Conservation (phyloP, 2,888 invertebrate species). For the Pyralis farinalis region DNA sequence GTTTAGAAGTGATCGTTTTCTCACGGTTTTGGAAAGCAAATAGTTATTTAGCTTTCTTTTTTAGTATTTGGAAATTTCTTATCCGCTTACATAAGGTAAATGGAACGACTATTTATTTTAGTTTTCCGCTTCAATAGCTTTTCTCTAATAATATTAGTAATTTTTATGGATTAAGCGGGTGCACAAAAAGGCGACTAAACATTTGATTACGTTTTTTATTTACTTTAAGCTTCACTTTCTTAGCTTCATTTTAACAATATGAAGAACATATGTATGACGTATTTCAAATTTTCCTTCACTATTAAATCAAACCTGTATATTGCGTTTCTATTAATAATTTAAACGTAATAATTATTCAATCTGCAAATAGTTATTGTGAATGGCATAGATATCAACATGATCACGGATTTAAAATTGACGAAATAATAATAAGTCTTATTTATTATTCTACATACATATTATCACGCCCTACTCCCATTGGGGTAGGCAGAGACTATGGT, state of each 20-base stretch:
- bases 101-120: constrained; percentile 20
- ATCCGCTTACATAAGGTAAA: constrained; percentile 22
- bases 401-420: too few species aligned
- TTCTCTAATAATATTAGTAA: constrained; percentile 13
- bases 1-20: constrained; percentile 52
- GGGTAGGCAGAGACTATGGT: too few species aligned
- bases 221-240: background rate
- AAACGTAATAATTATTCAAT: too few species aligned
- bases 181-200: constrained; percentile 6
- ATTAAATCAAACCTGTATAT: too few species aligned
- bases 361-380: too few species aligned
- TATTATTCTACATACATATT: too few species aligned
- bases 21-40: constrained; percentile 68
- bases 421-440: too few species aligned
- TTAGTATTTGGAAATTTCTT: constrained; percentile 41
- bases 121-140: constrained; percentile 25
- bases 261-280: too few species aligned
- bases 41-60: constrained; percentile 59
- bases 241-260: background rate
- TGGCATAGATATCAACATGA: too few species aligned
- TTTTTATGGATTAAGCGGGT: constrained; percentile 17
- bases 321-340: too few species aligned
- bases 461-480: too few species aligned
- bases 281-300: too few species aligned
- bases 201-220: constrained; percentile 12